A percentile compares a stretch with the other conserved stretches of the same genome.
Evolutionary conservation across 2,888 invertebrate species (phyloP).

Genomic region (Lathronympha strigana): DNA sequence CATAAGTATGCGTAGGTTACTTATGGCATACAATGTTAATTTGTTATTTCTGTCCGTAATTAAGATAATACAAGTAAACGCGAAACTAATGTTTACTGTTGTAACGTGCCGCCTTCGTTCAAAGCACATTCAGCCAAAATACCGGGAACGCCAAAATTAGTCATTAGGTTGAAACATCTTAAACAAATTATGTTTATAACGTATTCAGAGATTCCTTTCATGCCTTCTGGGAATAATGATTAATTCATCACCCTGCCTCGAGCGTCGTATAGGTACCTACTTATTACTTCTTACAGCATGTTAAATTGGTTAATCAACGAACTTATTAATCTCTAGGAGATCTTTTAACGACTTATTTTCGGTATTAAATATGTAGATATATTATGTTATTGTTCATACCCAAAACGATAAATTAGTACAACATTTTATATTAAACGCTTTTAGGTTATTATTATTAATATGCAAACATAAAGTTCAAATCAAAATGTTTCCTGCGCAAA

Average conservation of each 20-base stretch:
- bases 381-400: neutral
- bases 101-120: slow-evolving; percentile 17
- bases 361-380: neutral
- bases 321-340: slow-evolving; percentile 8
- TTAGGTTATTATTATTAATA: neutral
- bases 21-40: neutral
- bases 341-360: neutral
- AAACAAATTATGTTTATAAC: slow-evolving; percentile 47
- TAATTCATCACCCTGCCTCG: slow-evolving; percentile 47
- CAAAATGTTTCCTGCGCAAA: neutral
- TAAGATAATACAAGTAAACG: slow-evolving; percentile 30
- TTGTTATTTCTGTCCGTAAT: slow-evolving; percentile 14
- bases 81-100: slow-evolving; percentile 20
- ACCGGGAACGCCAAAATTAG: slow-evolving; percentile 49
- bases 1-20: neutral
- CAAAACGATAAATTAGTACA: too few species aligned
- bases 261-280: slow-evolving; percentile 2
- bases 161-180: slow-evolving; percentile 51
- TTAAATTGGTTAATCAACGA: slow-evolving; percentile 21
- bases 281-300: slow-evolving; percentile 30
- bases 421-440: too few species aligned
- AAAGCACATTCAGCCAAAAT: slow-evolving; percentile 36
- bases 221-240: slow-evolving; percentile 48
- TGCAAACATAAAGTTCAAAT: too few species aligned
- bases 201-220: slow-evolving; percentile 40